phyloP scores from a whole-genome alignment of 2,888 invertebrate species.

The Hanleya hanleyi region DNA sequence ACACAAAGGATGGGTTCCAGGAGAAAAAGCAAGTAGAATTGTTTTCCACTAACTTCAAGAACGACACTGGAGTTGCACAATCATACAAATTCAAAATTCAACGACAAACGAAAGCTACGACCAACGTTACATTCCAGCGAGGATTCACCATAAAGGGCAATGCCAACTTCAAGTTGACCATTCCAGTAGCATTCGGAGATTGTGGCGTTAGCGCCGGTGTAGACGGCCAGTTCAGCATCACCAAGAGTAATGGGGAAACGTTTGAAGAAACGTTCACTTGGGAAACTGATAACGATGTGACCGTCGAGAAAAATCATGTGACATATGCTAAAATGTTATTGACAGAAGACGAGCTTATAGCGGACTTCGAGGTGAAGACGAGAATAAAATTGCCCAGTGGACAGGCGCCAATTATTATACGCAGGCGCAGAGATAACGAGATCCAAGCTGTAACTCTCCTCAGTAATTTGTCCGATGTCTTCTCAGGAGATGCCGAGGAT shows the following conservation, averaged over 20 bases:
- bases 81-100: slow-evolving; percentile 55
- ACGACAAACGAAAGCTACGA: slow-evolving; percentile 54
- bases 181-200: slow-evolving; percentile 50
- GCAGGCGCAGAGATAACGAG: background rate
- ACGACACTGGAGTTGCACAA: slow-evolving; percentile 53
- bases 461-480: background rate
- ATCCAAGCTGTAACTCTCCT: background rate
- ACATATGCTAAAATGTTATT: slow-evolving; percentile 49
- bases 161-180: slow-evolving; percentile 51
- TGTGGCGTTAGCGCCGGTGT: slow-evolving; percentile 54
- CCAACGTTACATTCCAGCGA: slow-evolving; percentile 48
- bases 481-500: background rate
- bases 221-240: slow-evolving; percentile 50
- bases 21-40: slow-evolving; percentile 51
- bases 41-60: slow-evolving; percentile 54
- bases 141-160: slow-evolving; percentile 50
- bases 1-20: slow-evolving; percentile 37
- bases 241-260: slow-evolving; percentile 47
- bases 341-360: slow-evolving; percentile 53
- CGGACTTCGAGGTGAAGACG: slow-evolving; percentile 54
- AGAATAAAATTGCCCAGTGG: slow-evolving; percentile 55
- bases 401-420: slow-evolving; percentile 47
- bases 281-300: slow-evolving; percentile 58
- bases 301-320: slow-evolving; percentile 53
- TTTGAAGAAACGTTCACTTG: slow-evolving; percentile 54